Percentiles rank a stretch among this genome's conserved stretches.
phyloP scores from a whole-genome alignment of 1,140 invertebrate genomes.

The Lysiphlebus fabarum region DNA sequence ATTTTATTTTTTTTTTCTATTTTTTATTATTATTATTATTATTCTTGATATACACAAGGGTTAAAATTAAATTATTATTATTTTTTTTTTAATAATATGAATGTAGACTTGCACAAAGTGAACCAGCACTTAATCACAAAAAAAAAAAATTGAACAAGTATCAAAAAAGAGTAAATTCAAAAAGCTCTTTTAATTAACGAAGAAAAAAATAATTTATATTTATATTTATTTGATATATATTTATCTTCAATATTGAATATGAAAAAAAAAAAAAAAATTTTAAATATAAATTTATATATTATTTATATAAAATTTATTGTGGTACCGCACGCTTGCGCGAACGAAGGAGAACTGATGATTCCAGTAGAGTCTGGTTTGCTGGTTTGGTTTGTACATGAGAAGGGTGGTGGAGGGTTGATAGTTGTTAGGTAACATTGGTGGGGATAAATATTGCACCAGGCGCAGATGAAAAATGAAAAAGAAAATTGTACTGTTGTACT shows the following conservation, averaged over 20 bases:
- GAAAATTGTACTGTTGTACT: too few species aligned
- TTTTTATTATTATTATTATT: too few species aligned
- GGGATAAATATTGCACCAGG: too few species aligned
- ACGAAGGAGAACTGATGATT: constrained; percentile 47
- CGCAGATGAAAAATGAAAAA: too few species aligned
- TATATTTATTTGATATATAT: too few species aligned
- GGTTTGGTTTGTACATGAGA: constrained; percentile 4
- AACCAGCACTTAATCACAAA: constrained; percentile 9
- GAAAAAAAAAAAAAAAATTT: constrained; percentile 2
- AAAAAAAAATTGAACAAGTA: not conserved
- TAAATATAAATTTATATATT: constrained; percentile 3
- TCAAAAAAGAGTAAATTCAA: not conserved
- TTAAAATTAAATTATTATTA: too few species aligned
- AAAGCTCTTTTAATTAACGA: not conserved
- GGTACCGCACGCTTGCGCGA: constrained; percentile 47
- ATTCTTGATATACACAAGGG: too few species aligned
- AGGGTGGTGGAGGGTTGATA: constrained; percentile 8
- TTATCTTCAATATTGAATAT: too few species aligned
- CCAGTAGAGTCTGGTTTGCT: constrained; percentile 21
- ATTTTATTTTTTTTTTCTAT: too few species aligned
- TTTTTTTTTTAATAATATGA: too few species aligned
- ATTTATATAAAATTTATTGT: constrained; percentile 7
- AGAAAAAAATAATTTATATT: constrained; percentile 9
- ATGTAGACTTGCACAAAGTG: not conserved
- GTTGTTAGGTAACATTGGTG: not conserved